A percentile compares a stretch with the other conserved stretches of the same genome.
These are phyloP conservation scores for Drosophila affinis DNA, from an alignment of 2,888 invertebrate species.

Conservation along the genomic window DNA sequence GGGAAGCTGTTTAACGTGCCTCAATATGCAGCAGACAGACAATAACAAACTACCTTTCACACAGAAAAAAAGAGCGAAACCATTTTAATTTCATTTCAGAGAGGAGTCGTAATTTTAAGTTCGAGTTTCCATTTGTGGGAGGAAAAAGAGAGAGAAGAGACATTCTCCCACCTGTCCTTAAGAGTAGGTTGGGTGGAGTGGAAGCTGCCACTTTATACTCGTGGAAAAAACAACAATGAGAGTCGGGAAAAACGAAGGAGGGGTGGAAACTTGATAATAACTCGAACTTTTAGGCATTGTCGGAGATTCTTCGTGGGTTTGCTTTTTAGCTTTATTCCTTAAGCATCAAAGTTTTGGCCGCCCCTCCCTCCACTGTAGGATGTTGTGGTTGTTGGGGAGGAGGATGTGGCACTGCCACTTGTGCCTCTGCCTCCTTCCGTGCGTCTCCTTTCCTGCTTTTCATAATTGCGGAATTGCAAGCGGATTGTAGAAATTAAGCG, in stretches of 20 bases:
- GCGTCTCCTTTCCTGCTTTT: conserved; percentile 9
- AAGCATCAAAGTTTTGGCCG: conserved; percentile 48
- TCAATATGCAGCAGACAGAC: conserved; percentile 70
- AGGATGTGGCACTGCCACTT: conserved; percentile 55
- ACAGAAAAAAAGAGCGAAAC: conserved; percentile 36
- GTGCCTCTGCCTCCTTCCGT: not conserved
- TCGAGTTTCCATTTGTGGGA: conserved; percentile 42
- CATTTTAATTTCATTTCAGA: conserved; percentile 74
- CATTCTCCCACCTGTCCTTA: conserved; percentile 50
- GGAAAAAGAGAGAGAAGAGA: not conserved
- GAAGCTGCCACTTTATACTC: conserved; percentile 65
- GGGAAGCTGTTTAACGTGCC: conserved; percentile 55
- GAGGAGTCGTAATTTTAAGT: conserved; percentile 66
- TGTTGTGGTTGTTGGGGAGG: not conserved
- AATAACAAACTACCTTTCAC: conserved; percentile 61
- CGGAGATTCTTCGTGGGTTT: conserved; percentile 3
- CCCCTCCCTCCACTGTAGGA: not conserved
- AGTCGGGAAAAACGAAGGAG: conserved; percentile 11
- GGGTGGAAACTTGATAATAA: conserved; percentile 71
- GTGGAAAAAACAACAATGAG: conserved; percentile 76
- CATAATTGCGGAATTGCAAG: conserved; percentile 60
- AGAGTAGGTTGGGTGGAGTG: conserved; percentile 3
- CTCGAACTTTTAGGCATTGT: conserved; percentile 41
- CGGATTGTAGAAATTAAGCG: conserved; percentile 47
- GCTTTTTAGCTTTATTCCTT: conserved; percentile 70